Percentiles rank a stretch among this genome's conserved stretches.
phyloP scores from a whole-genome alignment of 2,113 vertebrate species.

The Sus scrofa region T2T-Sscrofa CM000817.6:20226501-20227000 shows the following conservation, averaged over 20 bases:
- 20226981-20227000: background rate
- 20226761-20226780: background rate
- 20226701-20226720: background rate
- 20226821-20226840: slow-evolving; percentile 28
- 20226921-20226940: slow-evolving; percentile 49
- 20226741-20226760: background rate
- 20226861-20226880: background rate
- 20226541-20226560: background rate
- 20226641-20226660: background rate
- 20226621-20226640: background rate
- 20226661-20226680: slow-evolving; percentile 29
- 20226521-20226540: background rate
- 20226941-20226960: background rate
- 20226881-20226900: background rate
- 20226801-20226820: slow-evolving; percentile 30
- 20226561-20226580: background rate
- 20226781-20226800: slow-evolving; percentile 49
- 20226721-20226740: background rate
- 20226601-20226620: background rate
- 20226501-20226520: background rate
- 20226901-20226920: slow-evolving; percentile 34
- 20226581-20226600: slow-evolving; percentile 3
- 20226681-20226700: slow-evolving; percentile 15
- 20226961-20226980: background rate
- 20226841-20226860: background rate